Base-by-base conservation (phyloP, 2,113 vertebrate genomes). In the Baryphthengus martii region DNA sequence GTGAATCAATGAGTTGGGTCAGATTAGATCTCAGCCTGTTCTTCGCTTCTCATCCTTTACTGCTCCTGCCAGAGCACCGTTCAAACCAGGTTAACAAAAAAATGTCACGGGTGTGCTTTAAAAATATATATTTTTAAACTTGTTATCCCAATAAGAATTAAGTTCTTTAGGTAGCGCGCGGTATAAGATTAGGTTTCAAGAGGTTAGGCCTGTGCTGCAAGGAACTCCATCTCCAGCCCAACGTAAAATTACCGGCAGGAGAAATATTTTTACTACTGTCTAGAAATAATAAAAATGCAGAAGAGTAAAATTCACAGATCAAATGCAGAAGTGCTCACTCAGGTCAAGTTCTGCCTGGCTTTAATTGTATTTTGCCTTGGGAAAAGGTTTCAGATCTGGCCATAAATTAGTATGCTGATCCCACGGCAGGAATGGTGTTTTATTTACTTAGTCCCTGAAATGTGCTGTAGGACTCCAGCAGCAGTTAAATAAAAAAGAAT, bases 1-100 rank as follows among this genome's bases (percentile, higher is more conserved):
- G 85, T 45, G 96, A 97, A 97, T 97, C 97, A 96, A 95, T 97
- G 96, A 95, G 93, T 93, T 94, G 93, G 95, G 95, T 72, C 96
- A 94, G 97, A 95, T 97, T 94, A 97, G 96, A 97, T 96, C 90
- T 94, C 92, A 91, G 96, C 81, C 85, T 93, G 70, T 83, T 93
- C 92, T 94, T 83, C 1, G 35, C 93, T 93, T 95, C 89, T 94
- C 89, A 88, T 96, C 90, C 94, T 75, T 77, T 67, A n/a, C 86
- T 74, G 50, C 59, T 90, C 39, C 89, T 87, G 81, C 93, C 49
- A 81, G 92, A 95, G 90, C 82, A 56, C 95, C 26, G 49, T 65
- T 61, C 84, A 82, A 95, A 95, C 68, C 62, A 79, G 85, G 88
- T 96, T 96, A 96, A 95, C 96, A 91, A 97, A 92, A 92, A 52